A percentile compares a stretch with the other conserved stretches of the same genome.
Conservation (phyloP, 1,140 invertebrate species). For the Triops longicaudatus region DNA sequence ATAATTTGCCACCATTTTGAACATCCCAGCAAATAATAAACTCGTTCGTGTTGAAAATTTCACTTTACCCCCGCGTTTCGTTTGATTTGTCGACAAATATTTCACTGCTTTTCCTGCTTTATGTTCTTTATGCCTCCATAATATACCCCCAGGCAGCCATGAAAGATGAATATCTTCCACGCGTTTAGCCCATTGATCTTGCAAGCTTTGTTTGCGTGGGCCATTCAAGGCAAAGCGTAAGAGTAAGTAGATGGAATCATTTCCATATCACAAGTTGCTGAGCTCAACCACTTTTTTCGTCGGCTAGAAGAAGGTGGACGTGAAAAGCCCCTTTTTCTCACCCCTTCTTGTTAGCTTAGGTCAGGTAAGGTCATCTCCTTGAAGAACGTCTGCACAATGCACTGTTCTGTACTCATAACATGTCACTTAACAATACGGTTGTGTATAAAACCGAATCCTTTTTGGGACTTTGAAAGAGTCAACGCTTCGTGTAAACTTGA, state of each 20-base stretch:
- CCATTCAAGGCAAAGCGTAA: background rate
- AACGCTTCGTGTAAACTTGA: background rate
- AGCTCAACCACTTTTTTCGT: constrained; percentile 1
- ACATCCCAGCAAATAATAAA: background rate
- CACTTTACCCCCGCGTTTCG: background rate
- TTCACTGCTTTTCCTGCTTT: background rate
- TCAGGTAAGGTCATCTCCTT: background rate
- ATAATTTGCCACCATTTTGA: background rate
- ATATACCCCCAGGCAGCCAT: background rate
- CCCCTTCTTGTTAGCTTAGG: background rate
- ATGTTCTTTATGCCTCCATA: background rate
- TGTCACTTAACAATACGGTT: no score
- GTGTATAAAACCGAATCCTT: background rate
- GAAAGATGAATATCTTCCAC: constrained; percentile 7
- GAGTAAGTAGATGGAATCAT: background rate
- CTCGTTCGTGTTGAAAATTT: background rate
- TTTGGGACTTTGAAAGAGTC: background rate
- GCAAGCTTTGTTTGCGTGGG: background rate
- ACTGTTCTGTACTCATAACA: no score
- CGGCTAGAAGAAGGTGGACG: no score
- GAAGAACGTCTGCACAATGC: background rate
- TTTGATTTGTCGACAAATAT: background rate
- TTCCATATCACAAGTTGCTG: constrained; percentile 8
- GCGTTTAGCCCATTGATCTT: constrained; percentile 2
- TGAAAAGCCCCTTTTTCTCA: background rate